phyloP scores from a whole-genome alignment of 2,113 vertebrate genomes.

The Scolopax mira region DNA sequence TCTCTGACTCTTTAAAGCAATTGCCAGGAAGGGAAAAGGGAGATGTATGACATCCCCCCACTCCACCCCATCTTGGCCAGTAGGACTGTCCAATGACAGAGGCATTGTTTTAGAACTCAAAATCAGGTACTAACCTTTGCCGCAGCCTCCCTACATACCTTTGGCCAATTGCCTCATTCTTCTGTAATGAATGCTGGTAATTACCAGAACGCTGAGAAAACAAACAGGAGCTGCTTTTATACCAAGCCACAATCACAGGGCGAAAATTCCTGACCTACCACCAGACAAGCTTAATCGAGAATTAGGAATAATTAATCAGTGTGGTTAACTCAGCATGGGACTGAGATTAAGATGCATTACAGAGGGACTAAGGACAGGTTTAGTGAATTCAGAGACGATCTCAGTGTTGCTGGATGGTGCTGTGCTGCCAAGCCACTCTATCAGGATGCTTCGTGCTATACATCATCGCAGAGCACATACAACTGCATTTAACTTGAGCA shows the following conservation, averaged over 20 bases:
- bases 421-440: background rate
- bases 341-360: background rate
- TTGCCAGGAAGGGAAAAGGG: background rate
- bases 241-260: background rate
- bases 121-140: background rate
- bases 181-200: background rate
- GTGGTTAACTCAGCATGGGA: background rate
- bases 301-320: background rate
- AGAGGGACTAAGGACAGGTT: background rate
- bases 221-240: background rate
- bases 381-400: background rate
- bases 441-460: background rate
- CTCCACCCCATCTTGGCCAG: background rate
- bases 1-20: background rate
- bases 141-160: background rate
- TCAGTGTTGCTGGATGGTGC: background rate
- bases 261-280: background rate
- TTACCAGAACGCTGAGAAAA: background rate
- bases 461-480: fast-evolving
- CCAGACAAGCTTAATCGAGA: background rate
- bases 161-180: background rate
- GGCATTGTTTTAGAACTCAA: background rate
- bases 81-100: background rate
- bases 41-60: background rate
- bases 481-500: background rate